Evolutionary conservation across 2,888 invertebrate genomes (phyloP), one percentile per base, ranked within the genome.

Genomic region (Pristionchus mayeri): DNA sequence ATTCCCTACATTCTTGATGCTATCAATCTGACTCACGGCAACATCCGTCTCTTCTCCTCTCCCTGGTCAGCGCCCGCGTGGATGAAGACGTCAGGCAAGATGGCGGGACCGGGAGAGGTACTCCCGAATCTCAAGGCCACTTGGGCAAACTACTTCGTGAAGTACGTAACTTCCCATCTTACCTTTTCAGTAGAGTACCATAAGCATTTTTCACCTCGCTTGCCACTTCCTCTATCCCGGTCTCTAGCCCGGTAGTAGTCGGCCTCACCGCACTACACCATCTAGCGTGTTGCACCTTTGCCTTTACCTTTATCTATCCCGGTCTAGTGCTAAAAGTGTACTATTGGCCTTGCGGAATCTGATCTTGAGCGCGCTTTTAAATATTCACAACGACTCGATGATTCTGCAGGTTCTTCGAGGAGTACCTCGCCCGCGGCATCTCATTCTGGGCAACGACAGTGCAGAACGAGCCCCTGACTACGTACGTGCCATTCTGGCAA

Each of bases 1-100:
- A 85, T 87, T 44, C 86, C 87, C 4, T 84, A 48, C 50, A 86
- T 87, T 50, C 18, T 37, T 40, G 34, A 21, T 0, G 85, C 85
- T 6, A 7, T 79, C 30, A 30, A 57, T n/a, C 27, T 79, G 27
- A 44, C 52, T n/a, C 27, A 13, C 0, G 78, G 52, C 6, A 34
- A 78, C 3, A 21, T 78, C 30, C 50, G 52, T 13, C 52, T 78
- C 30, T 50, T 78, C 34, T 48, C 78, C 18, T 78, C 78, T 1
- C 78, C 78, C 1, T 78, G 78, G 78, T 24, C 78, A 3, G 50
- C 78, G 21, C 78, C 78, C 11, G 48, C 50, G 7, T 78, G 78
- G 78, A 78, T 78, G 78, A 78, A 78, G 34, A 30, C 13, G 4
- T 40, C 75, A 13, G 78, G 78, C 6, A 52, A 27, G 50, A 78